phyloP scores from a whole-genome alignment of 2,888 invertebrate genomes.

The Metopia argyrocephala region DNA sequence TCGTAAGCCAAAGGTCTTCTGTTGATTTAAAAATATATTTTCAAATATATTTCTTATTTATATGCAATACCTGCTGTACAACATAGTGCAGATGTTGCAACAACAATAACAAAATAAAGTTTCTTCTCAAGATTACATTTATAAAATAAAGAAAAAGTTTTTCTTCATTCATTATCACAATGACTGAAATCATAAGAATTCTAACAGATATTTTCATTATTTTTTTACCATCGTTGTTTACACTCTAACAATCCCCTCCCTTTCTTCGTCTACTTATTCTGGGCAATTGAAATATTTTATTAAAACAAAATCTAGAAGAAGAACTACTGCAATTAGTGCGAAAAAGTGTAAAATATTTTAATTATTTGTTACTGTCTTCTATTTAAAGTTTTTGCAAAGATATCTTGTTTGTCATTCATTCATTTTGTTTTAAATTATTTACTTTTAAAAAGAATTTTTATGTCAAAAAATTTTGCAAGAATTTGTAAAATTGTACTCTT shows the following conservation, averaged over 20 bases:
- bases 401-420: neutral
- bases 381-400: neutral
- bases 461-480: neutral
- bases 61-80: too few species aligned
- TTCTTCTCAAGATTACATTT: neutral
- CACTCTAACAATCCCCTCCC: too few species aligned
- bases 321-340: constrained; percentile 9
- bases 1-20: too few species aligned
- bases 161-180: neutral
- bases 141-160: neutral
- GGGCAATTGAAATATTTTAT: constrained; percentile 12
- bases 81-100: too few species aligned
- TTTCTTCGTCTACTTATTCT: neutral
- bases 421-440: neutral
- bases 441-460: neutral
- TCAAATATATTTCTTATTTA: too few species aligned
- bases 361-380: neutral
- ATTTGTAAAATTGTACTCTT: too few species aligned
- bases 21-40: too few species aligned
- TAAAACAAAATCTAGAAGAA: constrained; percentile 14
- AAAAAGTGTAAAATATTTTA: constrained; percentile 5
- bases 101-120: neutral
- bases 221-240: too few species aligned
- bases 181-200: too few species aligned
- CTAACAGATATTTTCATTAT: too few species aligned